These are phyloP conservation scores for Endomychus coccineus DNA, from an alignment of 2,888 invertebrate genomes.

Conservation along the genomic window DNA sequence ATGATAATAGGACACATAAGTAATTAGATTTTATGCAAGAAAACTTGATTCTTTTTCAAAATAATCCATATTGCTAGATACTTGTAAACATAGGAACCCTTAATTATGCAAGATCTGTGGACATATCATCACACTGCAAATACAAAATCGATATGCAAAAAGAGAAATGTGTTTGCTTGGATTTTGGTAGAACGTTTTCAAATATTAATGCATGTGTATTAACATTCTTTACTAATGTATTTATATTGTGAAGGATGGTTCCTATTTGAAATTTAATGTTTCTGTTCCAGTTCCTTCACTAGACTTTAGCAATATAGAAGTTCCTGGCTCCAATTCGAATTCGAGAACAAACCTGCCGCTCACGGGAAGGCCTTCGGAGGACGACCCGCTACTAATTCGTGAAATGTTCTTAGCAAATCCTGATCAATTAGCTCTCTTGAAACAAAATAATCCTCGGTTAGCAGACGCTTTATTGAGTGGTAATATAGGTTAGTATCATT, in stretches of 20 bases:
- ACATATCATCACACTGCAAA: too few species aligned
- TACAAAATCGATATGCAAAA: too few species aligned
- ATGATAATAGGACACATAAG: too few species aligned
- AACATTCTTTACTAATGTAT: conserved; percentile 2
- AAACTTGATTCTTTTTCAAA: too few species aligned
- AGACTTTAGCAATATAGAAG: conserved; percentile 81
- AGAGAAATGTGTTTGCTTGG: too few species aligned
- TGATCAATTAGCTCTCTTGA: conserved; percentile 79
- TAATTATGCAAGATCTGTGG: too few species aligned
- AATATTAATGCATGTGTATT: too few species aligned
- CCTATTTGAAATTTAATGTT: conserved; percentile 2
- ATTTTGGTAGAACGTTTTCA: too few species aligned
- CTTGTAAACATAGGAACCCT: too few species aligned
- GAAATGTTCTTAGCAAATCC: conserved; percentile 86
- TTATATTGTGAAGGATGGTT: background rate
- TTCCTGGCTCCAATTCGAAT: conserved; percentile 52
- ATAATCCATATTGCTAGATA: too few species aligned
- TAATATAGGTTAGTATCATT: conserved; percentile 55
- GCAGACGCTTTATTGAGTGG: conserved; percentile 87
- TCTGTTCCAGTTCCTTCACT: conserved; percentile 43
- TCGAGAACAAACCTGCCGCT: conserved; percentile 14
- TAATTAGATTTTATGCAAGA: too few species aligned
- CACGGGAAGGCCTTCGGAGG: conserved; percentile 45
- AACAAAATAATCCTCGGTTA: conserved; percentile 87
- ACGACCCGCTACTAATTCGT: conserved; percentile 77